phyloP scores from a whole-genome alignment of 2,113 vertebrate species.

The Anseranas semipalmata region DNA sequence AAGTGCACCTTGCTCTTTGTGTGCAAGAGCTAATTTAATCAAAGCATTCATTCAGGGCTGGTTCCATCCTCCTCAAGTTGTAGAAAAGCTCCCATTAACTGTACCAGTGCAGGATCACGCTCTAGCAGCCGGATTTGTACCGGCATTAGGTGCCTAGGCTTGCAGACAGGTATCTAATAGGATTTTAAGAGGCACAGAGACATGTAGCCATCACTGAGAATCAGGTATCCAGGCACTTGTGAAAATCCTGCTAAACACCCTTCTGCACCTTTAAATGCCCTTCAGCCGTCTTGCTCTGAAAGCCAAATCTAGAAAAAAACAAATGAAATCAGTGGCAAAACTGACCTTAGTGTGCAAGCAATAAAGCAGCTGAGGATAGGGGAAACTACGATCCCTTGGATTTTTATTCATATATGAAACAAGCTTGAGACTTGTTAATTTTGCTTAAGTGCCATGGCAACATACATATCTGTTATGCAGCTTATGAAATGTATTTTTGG shows the following conservation, averaged over 20 bases:
- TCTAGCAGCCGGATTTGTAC: fast-evolving
- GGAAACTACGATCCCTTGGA: background rate
- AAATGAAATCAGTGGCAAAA: background rate
- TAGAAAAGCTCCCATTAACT: background rate
- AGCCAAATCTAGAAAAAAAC: background rate
- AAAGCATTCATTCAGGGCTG: background rate
- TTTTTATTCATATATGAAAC: conserved; percentile 43
- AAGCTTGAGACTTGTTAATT: conserved; percentile 72
- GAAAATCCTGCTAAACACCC: background rate
- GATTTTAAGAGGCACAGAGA: background rate
- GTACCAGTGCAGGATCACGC: fast-evolving
- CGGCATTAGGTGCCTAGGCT: background rate
- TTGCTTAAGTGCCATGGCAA: conserved; percentile 76
- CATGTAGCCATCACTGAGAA: fast-evolving
- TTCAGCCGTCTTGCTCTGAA: background rate
- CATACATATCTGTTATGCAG: conserved; percentile 67
- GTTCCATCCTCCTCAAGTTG: background rate
- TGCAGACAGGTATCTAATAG: background rate
- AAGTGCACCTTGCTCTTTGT: background rate
- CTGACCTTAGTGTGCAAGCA: background rate
- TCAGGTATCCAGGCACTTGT: background rate
- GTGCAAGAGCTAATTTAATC: background rate
- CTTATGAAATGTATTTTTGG: conserved; percentile 77
- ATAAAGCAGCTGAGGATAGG: background rate
- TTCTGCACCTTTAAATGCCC: background rate